Conservation (phyloP, 2,113 vertebrate species). For the Piliocolobus tephrosceles region DNA sequence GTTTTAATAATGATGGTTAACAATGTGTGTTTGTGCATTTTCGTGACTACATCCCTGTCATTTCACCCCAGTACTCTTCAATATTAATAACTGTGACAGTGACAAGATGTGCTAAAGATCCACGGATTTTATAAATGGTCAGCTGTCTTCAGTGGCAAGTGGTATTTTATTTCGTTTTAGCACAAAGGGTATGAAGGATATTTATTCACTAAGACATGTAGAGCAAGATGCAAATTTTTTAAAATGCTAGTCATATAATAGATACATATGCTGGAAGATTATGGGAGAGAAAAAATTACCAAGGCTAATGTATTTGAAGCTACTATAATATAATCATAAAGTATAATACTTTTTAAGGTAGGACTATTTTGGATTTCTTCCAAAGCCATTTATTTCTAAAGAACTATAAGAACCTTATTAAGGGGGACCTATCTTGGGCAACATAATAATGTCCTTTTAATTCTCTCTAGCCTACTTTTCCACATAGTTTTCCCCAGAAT, state of each 20-base stretch:
- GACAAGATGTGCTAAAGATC: background rate
- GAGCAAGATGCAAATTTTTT: background rate
- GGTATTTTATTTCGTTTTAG: conserved; percentile 45
- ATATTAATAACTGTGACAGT: background rate
- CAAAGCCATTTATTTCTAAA: background rate
- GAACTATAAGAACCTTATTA: background rate
- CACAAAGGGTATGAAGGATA: background rate
- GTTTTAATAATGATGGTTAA: background rate
- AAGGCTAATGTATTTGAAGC: background rate
- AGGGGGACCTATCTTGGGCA: background rate
- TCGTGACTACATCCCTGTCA: background rate
- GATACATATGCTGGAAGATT: background rate
- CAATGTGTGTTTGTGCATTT: background rate
- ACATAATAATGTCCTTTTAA: background rate
- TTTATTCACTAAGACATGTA: background rate
- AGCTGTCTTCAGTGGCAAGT: background rate
- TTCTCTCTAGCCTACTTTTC: background rate
- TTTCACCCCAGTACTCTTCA: background rate
- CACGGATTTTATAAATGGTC: background rate
- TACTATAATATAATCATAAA: background rate
- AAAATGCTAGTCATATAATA: background rate
- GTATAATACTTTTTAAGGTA: background rate
- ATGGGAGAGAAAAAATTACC: background rate
- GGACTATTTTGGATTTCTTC: conserved; percentile 19
- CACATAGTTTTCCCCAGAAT: background rate